phyloP scores from a whole-genome alignment of 2,797 vertebrate species.

The Sebastes vulpes region DNA sequence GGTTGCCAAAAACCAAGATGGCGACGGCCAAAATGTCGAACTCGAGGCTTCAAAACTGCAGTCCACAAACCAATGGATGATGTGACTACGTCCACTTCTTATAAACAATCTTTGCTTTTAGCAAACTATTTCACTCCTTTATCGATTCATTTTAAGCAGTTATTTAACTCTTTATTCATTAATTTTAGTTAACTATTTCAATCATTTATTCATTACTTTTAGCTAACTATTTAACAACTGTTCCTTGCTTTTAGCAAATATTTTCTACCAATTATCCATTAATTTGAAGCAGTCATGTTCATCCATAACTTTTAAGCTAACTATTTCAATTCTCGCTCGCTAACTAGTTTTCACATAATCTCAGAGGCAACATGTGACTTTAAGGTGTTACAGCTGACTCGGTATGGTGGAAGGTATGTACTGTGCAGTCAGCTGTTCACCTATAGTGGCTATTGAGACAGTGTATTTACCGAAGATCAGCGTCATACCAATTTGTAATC shows the following conservation, averaged over 20 bases:
- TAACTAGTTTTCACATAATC: neutral
- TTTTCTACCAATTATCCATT: no score
- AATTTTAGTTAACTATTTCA: no score
- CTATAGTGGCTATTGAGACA: neutral
- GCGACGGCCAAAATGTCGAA: neutral
- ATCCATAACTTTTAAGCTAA: no score
- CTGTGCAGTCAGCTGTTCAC: neutral
- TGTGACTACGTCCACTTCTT: no score
- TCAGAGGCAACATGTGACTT: neutral
- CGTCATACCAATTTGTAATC: neutral
- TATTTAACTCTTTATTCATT: neutral
- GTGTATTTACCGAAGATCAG: neutral
- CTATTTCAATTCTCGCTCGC: neutral
- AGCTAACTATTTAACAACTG: no score
- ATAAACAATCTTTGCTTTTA: neutral
- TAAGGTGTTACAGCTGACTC: neutral
- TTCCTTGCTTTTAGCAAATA: no score
- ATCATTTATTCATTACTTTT: no score
- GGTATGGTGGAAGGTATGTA: neutral
- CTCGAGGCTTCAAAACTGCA: no score
- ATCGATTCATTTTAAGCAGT: neutral
- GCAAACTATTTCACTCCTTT: neutral
- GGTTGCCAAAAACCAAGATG: neutral
- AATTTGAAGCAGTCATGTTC: no score
- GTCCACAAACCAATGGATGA: no score